Base-by-base conservation (phyloP, 2,113 vertebrate species). In the Chaenogobius annularis region DNA sequence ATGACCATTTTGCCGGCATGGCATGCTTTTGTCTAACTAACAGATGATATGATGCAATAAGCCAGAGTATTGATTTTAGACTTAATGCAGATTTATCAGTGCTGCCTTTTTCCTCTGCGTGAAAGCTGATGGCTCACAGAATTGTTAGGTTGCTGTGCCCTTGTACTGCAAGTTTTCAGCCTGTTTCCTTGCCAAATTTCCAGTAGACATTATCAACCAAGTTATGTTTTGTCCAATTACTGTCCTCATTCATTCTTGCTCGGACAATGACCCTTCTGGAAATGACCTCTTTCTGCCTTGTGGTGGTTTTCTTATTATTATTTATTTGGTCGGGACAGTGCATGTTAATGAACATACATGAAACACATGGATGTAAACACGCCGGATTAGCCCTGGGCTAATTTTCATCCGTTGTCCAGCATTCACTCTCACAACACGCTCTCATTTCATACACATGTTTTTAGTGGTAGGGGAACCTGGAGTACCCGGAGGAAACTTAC, bases 31-130 rank as follows among this genome's bases (percentile, higher is more conserved):
- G n/a, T 67, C 59, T 69, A 26, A 59, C 73, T 65, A 78, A 74
- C 72, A 65, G 31, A 74, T 22, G 73, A 52, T 0, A 64, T 3
- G 9, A 70, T 47, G 61, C 48, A 46, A 15, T 61, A 56, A 70
- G 73, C 54, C 40, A 22, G 70, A 3, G 1, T 83, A 87, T 90
- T 74, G 81, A 88, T 83, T 73, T 46, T 56, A 17, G 54, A 48
- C 79, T n/a, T 73, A 73, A 82, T 81, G 64, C 56, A 75, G n/a
- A n/a, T 70, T 79, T 62, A 43, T 84, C 62, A 11, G 67, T 47
- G 75, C 47, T 63, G 52, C 31, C 63, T 61, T 68, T 0, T 70
- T 0, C 52, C 52, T 54, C 62, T 48, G 48, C 76, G 78, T 81
- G 85, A 79, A 82, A 68, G 68, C 61, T 69, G 74, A 54, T 79